Conservation (phyloP, 1,140 invertebrate species). For the Megalopta genalis region DNA sequence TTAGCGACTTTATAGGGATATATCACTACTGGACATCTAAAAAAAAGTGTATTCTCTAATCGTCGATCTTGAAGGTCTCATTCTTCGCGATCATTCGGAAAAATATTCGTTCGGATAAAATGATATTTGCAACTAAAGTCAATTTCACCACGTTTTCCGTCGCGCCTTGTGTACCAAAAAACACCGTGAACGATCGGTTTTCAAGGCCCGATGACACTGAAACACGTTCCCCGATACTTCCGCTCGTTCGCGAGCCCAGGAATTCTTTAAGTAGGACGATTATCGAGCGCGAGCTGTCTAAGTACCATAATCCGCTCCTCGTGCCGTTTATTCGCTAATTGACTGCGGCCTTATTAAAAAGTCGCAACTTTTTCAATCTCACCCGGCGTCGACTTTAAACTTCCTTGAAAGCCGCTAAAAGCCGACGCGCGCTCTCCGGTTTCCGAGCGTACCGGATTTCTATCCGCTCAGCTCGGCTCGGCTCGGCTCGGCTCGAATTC, state of each 20-base stretch:
- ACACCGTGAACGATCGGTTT: too few species aligned
- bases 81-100: too few species aligned
- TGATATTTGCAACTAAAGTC: too few species aligned
- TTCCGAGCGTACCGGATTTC: background rate
- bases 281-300: background rate
- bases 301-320: background rate
- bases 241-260: background rate
- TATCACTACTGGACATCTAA: too few species aligned
- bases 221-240: too few species aligned
- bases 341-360: background rate
- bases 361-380: conserved; percentile 4
- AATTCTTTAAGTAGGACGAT: background rate
- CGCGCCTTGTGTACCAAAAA: too few species aligned
- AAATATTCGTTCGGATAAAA: too few species aligned
- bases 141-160: too few species aligned
- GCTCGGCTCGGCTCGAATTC: background rate
- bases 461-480: background rate
- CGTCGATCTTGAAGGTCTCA: too few species aligned
- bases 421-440: background rate
- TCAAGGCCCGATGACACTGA: too few species aligned
- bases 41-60: too few species aligned
- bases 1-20: too few species aligned
- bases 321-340: conserved; percentile 8
- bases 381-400: background rate
- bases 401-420: background rate